These are phyloP conservation scores for Dromiciops gliroides DNA, from an alignment of 2,113 vertebrate genomes.

Conservation along the genomic window DNA sequence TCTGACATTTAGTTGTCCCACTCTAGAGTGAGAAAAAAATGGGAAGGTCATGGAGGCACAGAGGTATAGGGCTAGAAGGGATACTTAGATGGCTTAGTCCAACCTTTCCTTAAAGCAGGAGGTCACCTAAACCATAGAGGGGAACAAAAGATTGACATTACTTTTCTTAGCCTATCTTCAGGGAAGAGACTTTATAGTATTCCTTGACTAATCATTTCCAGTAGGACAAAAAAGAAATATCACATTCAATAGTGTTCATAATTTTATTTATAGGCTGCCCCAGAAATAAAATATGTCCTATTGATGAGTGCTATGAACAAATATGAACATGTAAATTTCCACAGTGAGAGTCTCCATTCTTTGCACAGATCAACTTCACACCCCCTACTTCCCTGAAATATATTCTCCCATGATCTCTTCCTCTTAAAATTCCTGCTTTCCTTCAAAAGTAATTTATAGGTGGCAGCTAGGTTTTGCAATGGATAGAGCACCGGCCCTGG, in stretches of 20 bases:
- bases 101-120: not conserved
- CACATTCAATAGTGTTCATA: not conserved
- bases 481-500: too few relatives aligned
- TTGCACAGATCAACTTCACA: not conserved
- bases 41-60: not conserved
- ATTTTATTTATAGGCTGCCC: not conserved
- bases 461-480: too few relatives aligned
- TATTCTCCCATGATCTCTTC: not conserved
- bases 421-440: not conserved
- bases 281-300: not conserved
- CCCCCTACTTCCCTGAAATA: not conserved
- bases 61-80: not conserved
- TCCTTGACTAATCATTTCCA: not conserved
- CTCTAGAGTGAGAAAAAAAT: not conserved
- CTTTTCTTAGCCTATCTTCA: not conserved
- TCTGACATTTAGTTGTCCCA: conserved; percentile 34
- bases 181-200: not conserved
- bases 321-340: not conserved
- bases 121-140: not conserved
- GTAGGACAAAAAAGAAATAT: not conserved
- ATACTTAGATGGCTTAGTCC: not conserved
- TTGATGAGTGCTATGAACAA: not conserved
- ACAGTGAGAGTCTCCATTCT: not conserved
- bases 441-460: not conserved
- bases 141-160: not conserved